These are phyloP conservation scores for Parelbella ahira DNA, from an alignment of 2,888 invertebrate species.

Conservation along the genomic window DNA sequence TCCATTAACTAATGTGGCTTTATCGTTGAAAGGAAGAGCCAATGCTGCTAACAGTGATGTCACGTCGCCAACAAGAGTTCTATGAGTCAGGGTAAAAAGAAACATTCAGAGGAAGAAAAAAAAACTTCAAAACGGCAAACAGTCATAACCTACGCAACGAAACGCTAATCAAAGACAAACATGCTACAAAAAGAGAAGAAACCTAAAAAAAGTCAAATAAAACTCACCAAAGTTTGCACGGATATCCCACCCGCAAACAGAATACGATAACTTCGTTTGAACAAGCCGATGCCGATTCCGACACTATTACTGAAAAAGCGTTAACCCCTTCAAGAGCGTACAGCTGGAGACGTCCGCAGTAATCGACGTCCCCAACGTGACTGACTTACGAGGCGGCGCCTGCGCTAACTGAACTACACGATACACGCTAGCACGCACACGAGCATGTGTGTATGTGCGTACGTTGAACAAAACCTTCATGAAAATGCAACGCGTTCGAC, in stretches of 20 bases:
- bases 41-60: slow-evolving; percentile 29
- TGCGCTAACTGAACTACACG: slow-evolving; percentile 53
- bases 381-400: slow-evolving; percentile 65
- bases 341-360: slow-evolving; percentile 42
- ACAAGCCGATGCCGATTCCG: slow-evolving; percentile 41
- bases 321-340: neutral
- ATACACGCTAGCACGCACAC: slow-evolving; percentile 53
- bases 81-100: slow-evolving; percentile 36
- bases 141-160: slow-evolving; percentile 44
- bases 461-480: slow-evolving; percentile 54
- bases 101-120: slow-evolving; percentile 25
- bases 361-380: slow-evolving; percentile 47
- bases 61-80: slow-evolving; percentile 34
- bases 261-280: slow-evolving; percentile 63
- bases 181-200: slow-evolving; percentile 35
- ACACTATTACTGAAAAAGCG: slow-evolving; percentile 42
- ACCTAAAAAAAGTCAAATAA: slow-evolving; percentile 34
- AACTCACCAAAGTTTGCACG: slow-evolving; percentile 42
- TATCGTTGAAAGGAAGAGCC: slow-evolving; percentile 2
- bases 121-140: slow-evolving; percentile 31
- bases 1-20: slow-evolving; percentile 26
- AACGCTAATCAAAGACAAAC: slow-evolving; percentile 57
- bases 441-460: slow-evolving; percentile 32
- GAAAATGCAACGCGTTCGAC: slow-evolving; percentile 60
- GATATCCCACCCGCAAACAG: slow-evolving; percentile 65